Evolutionary conservation across 2,888 invertebrate species (phyloP), one percentile per base, ranked within the genome.

Genomic region (Xanthia togata): DNA sequence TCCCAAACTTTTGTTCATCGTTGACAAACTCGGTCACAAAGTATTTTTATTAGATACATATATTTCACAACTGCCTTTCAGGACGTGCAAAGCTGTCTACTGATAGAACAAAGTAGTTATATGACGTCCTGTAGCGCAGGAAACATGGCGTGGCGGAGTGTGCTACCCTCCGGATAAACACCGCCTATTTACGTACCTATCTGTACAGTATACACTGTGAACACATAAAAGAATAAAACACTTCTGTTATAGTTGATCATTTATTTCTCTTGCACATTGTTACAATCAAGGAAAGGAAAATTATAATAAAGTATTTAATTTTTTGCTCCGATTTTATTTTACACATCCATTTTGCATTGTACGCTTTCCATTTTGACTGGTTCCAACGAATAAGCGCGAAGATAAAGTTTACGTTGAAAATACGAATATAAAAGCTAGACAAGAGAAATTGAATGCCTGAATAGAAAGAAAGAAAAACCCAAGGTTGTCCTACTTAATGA

Each of bases 1-100:
- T 82, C 79, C 71, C 55, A 73, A 89, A 88, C 83, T 88, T 90
- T 84, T 82, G 82, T 80, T 80, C 78, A 79, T 72, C 77, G 73
- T 83, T 85, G 86, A 88, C 87, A 87, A 87, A 87, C 83, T 84
- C 79, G 64, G 78, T 74, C 65, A 70, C 82, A 81, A 86, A 87
- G 84, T 70, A 85, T 84, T 87, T 88, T 85, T 89, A 83, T 85
- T 79, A 70, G 79, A 73, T 78, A 86, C 79, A 78, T 72, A 78
- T 71, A 87, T 83, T 78, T 83, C 76, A 79, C 70, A 81, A 76
- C 70, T 62, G 70, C 74, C 70, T 75, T 74, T 70, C 47, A 63
- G 64, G 53, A 70, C 73, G 74, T 76, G 63, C 44, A 68, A 57
- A 35, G 77, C 73, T 70, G 75, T 76, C 68, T 76, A 50, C 67